Evolutionary conservation across 1,140 invertebrate genomes (phyloP), one percentile per base, ranked within the genome.

Genomic region (Latrodectus geometricus): DNA sequence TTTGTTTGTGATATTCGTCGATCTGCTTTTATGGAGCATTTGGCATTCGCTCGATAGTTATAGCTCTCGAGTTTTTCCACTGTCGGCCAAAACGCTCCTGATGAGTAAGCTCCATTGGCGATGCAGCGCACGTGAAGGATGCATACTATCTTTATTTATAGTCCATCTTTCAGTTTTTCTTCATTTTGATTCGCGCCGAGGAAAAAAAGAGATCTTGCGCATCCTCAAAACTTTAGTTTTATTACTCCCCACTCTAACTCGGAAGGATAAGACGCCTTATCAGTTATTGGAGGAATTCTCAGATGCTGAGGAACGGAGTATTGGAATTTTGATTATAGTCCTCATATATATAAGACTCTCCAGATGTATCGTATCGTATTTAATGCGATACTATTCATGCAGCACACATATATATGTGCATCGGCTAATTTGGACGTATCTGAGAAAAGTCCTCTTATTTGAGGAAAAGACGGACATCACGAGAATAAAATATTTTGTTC

Each of bases 291-390:
- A 83, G 23, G 80, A 50, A 74, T 83, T 83, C 79, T 48, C 17
- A 52, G 50, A 17, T 56, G 66, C 49, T 21, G 54, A 23, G 21
- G n/a, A 74, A 50, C 68, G 15, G 79, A 73, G 52, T 83, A 83
- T 83, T 68, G 80, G 80, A 74, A 74, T 74, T 83, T 74, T 74
- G 80, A 83, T 83, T 83, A 83, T 83, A 68, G 80, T 20, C 54
- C 54, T 54, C 49, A 72, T 81, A 72, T 69, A 79, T 35, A 35
- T 35, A 35, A 35, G 35, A 35, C 35, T 35, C 35, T 35, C 35
- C 35, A 35, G 35, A 35, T 35, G 35, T 35, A 35, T 35, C 35
- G 35, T 35, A 35, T 35, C 35, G 35, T 35, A 35, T 1, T 35
- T 35, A 35, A 35, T 35, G 35, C 35, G 35, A 35, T 35, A 35